Evolutionary conservation across 2,797 vertebrate genomes (phyloP).

Genomic region (Rhinella marina): DNA sequence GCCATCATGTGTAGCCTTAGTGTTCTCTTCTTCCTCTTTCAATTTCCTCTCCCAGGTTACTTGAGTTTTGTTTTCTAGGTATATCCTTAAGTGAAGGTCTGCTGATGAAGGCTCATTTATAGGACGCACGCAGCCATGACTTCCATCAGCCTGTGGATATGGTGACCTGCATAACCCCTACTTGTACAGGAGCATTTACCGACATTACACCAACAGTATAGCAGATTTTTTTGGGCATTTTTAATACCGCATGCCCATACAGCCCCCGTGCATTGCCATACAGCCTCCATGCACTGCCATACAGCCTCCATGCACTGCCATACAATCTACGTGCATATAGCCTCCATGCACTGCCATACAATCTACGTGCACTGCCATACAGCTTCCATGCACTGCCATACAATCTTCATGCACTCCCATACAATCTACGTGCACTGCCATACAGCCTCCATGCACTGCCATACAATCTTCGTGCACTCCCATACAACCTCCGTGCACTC

Average conservation of each 20-base stretch:
- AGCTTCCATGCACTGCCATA: too few species aligned
- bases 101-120: slow-evolving; percentile 39
- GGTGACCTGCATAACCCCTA: not conserved
- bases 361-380: too few species aligned
- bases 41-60: slow-evolving; percentile 26
- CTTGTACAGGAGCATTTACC: not conserved
- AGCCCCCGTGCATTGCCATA: not conserved
- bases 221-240: not conserved
- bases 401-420: too few species aligned
- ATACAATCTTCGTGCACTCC: too few species aligned
- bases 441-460: too few species aligned
- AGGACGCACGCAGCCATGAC: not conserved
- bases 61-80: slow-evolving; percentile 22
- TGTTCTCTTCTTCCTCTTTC: slow-evolving; percentile 28
- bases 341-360: too few species aligned
- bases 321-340: too few species aligned
- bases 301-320: not conserved
- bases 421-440: too few species aligned
- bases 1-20: slow-evolving; percentile 38
- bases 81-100: slow-evolving; percentile 12
- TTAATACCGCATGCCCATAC: not conserved
- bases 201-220: not conserved
- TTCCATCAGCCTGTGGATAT: not conserved
- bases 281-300: not conserved
- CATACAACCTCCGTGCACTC: too few species aligned